Conservation (phyloP, 2,888 invertebrate species). For the Gandaritis pyraliata region DNA sequence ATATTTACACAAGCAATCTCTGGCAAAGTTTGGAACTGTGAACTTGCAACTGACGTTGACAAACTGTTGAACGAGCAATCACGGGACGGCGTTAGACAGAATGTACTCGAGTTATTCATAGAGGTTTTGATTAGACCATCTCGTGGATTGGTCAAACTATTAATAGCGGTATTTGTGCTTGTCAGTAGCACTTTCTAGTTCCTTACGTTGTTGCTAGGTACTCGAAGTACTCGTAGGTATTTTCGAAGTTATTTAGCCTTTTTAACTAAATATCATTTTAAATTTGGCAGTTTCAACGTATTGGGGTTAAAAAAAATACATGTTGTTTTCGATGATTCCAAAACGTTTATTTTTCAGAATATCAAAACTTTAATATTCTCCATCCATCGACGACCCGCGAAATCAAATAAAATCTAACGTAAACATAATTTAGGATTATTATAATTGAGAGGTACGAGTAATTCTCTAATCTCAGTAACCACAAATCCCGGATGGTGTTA, state of each 20-base stretch:
- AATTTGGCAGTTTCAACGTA: too few species aligned
- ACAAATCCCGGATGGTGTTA: constrained; percentile 34
- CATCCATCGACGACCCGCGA: too few species aligned
- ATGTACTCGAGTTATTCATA: constrained; percentile 7
- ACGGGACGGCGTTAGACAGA: constrained; percentile 15
- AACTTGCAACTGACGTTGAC: constrained; percentile 51
- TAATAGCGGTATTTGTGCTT: background rate
- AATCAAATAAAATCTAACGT: background rate
- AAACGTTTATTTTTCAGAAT: too few species aligned
- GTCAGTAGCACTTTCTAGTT: background rate
- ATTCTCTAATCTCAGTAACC: constrained; percentile 13
- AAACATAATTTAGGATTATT: background rate
- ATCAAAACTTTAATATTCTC: too few species aligned
- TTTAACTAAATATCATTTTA: too few species aligned
- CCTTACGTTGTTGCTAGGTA: background rate
- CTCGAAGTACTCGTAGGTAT: background rate
- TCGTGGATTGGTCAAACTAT: background rate
- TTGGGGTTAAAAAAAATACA: too few species aligned
- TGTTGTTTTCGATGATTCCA: too few species aligned
- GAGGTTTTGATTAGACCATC: constrained; percentile 1
- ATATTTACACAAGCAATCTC: constrained; percentile 44
- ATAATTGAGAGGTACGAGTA: background rate
- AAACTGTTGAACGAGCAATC: constrained; percentile 41
- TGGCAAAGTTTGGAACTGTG: constrained; percentile 35
- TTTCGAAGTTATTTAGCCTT: too few species aligned